Conservation (phyloP, 2,797 vertebrate species). For the Coracias cyanogaster region DNA sequence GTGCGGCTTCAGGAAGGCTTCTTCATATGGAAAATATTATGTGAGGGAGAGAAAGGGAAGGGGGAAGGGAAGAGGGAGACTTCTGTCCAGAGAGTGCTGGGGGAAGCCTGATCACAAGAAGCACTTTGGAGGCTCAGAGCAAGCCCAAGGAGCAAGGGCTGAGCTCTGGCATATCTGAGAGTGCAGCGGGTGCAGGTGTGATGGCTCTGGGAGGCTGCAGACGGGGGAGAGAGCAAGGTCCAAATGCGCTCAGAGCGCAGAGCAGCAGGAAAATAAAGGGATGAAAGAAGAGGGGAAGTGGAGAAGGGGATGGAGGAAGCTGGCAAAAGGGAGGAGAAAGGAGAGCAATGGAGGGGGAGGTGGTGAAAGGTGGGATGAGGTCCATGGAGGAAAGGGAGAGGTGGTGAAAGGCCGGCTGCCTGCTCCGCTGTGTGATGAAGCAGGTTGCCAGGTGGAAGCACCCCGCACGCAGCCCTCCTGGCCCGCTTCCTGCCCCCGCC, state of each 20-base stretch:
- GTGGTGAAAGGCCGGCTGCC: conserved; percentile 5
- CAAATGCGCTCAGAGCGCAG: not conserved
- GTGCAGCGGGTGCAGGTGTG: not conserved
- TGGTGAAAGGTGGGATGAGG: not conserved
- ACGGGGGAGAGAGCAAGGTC: rapidly evolving
- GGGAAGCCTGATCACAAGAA: not conserved
- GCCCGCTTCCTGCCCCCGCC: not conserved
- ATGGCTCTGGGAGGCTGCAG: not conserved
- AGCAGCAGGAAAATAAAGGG: not conserved
- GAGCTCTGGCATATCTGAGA: not conserved
- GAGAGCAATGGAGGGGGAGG: not conserved
- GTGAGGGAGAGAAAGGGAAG: conserved; percentile 29
- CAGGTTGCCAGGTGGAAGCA: not conserved
- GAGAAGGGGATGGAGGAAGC: not conserved
- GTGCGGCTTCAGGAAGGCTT: conserved; percentile 30
- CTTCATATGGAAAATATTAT: conserved; percentile 71
- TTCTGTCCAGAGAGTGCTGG: not conserved
- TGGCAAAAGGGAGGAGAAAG: not conserved
- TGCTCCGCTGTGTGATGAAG: not conserved
- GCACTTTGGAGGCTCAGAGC: not conserved
- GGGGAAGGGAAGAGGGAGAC: not conserved
- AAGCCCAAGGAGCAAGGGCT: not conserved
- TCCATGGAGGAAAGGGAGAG: not conserved
- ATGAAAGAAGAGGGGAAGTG: not conserved
- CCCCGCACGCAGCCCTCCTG: not conserved